Evolutionary conservation across 1,140 invertebrate genomes (phyloP).

Genomic region (Leucophenga varia): DNA sequence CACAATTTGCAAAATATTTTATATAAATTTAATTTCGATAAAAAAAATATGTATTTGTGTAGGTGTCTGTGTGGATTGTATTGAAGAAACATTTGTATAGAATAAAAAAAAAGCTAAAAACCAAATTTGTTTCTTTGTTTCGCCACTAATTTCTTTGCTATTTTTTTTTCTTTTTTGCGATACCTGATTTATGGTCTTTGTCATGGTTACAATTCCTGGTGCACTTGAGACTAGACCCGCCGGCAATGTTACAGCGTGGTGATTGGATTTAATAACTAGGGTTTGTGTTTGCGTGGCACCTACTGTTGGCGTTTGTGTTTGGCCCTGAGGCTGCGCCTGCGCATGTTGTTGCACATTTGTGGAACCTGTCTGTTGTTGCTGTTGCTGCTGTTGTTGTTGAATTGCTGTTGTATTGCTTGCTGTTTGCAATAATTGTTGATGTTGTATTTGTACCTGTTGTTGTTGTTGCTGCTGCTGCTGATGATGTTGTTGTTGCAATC

Average conservation of each 20-base stretch:
- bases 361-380: slow-evolving; percentile 10
- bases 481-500: slow-evolving; percentile 27
- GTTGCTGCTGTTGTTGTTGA: slow-evolving; percentile 4
- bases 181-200: slow-evolving; percentile 57
- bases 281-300: slow-evolving; percentile 56
- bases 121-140: too few species aligned
- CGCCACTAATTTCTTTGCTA: too few species aligned
- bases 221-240: slow-evolving; percentile 57
- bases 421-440: slow-evolving; percentile 18
- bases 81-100: too few species aligned
- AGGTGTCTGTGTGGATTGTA: too few species aligned
- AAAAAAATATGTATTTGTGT: too few species aligned
- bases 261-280: slow-evolving; percentile 57
- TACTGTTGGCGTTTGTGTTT: slow-evolving; percentile 48
- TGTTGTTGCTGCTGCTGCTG: slow-evolving; percentile 33
- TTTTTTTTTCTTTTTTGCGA: too few species aligned
- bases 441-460: slow-evolving; percentile 38
- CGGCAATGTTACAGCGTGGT: slow-evolving; percentile 55
- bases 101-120: too few species aligned
- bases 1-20: too few species aligned
- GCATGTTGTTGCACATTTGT: slow-evolving; percentile 11
- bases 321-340: slow-evolving; percentile 28
- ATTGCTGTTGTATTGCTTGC: slow-evolving; percentile 8
- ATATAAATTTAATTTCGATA: too few species aligned
- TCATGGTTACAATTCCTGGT: slow-evolving; percentile 57